phyloP scores from a whole-genome alignment of 2,888 invertebrate genomes.

The Tethea ocularis region DNA sequence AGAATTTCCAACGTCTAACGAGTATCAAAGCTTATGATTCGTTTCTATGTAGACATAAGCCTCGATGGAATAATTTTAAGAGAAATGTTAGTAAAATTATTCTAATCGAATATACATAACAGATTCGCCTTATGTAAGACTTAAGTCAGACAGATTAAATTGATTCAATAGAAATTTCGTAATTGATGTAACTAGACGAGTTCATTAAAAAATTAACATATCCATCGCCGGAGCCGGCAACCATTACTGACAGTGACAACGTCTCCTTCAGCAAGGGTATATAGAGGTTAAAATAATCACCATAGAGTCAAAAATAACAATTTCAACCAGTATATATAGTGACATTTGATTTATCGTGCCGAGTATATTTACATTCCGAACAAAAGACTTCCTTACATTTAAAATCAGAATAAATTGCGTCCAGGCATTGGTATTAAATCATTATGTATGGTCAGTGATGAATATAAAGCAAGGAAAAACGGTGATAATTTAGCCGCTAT shows the following conservation, averaged over 20 bases:
- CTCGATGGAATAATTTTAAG: not conserved
- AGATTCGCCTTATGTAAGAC: not conserved
- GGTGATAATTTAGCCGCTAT: not conserved
- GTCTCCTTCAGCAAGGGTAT: conserved; percentile 25
- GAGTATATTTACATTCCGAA: conserved; percentile 16
- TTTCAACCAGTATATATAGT: conserved; percentile 13
- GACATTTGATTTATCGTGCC: conserved; percentile 30
- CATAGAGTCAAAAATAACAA: conserved; percentile 19
- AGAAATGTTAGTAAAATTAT: not conserved
- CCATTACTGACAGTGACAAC: conserved; percentile 28
- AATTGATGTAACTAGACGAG: conserved; percentile 21
- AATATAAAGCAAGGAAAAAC: conserved; percentile 3
- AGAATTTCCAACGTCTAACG: not conserved
- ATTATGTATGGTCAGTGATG: conserved; percentile 1
- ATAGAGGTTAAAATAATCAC: conserved; percentile 29
- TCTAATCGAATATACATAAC: not conserved
- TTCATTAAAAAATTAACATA: conserved; percentile 22
- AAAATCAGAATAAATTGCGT: conserved; percentile 1
- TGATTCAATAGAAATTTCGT: conserved; percentile 12
- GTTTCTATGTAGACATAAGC: not conserved
- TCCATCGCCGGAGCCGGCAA: conserved; percentile 25
- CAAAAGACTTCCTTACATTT: conserved; percentile 22
- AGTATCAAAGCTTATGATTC: not conserved
- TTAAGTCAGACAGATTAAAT: not conserved
- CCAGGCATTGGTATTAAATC: not conserved